Evolutionary conservation across 2,888 invertebrate genomes (phyloP).

Genomic region (Eristalis pertinax): DNA sequence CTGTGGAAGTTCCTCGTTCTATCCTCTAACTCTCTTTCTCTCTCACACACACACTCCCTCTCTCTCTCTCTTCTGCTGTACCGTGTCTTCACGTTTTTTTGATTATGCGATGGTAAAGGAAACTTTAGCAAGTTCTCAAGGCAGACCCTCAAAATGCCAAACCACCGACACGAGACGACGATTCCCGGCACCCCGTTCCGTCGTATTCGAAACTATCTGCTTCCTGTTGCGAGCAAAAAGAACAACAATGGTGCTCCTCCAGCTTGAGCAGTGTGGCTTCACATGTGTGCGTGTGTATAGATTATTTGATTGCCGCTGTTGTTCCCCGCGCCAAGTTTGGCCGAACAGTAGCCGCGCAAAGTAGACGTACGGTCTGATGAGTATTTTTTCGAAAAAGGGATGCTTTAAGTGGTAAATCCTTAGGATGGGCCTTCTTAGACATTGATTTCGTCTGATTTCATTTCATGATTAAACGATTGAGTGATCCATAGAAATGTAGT

Average conservation of each 20-base stretch:
- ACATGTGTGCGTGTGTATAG: not conserved
- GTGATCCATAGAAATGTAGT: too few relatives aligned
- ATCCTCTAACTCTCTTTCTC: not conserved
- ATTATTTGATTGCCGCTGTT: conserved; percentile 61
- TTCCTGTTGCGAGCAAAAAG: conserved; percentile 50
- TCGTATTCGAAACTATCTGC: conserved; percentile 44
- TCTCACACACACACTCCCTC: not conserved
- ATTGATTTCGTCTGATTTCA: too few relatives aligned
- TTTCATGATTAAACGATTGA: too few relatives aligned
- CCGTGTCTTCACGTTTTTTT: conserved; percentile 13
- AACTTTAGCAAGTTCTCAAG: conserved; percentile 55
- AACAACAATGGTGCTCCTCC: conserved; percentile 15
- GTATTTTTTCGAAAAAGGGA: too few relatives aligned
- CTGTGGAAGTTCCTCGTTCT: conserved; percentile 35
- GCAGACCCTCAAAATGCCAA: conserved; percentile 35
- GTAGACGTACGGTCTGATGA: not conserved
- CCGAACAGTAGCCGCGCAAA: conserved; percentile 17
- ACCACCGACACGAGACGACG: conserved; percentile 1
- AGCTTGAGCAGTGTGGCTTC: not conserved
- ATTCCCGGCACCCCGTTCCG: not conserved
- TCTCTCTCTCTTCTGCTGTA: not conserved
- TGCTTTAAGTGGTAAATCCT: too few relatives aligned
- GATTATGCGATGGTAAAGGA: conserved; percentile 43
- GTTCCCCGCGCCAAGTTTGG: conserved; percentile 23
- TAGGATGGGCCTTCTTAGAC: too few relatives aligned